Conservation (phyloP, 2,888 invertebrate genomes). For the Cinara cedri region DNA sequence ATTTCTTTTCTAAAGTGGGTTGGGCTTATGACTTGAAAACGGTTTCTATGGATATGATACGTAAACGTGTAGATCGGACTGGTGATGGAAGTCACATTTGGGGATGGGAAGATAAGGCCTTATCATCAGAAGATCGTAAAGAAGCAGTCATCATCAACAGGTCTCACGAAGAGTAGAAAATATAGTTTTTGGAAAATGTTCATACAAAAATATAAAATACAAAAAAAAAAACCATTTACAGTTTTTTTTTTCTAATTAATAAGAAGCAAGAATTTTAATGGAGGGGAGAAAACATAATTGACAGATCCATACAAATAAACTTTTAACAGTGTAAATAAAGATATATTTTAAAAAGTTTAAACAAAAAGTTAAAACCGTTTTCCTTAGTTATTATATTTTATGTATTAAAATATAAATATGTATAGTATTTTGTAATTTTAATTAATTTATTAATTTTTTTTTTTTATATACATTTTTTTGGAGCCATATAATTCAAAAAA, state of each 20-base stretch:
- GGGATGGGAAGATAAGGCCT: slow-evolving; percentile 80
- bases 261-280: slow-evolving; percentile 39
- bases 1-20: slow-evolving; percentile 73
- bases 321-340: slow-evolving; percentile 54
- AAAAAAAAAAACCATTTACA: slow-evolving; percentile 24
- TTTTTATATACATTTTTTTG: slow-evolving; percentile 56
- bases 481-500: slow-evolving; percentile 52
- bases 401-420: slow-evolving; percentile 55
- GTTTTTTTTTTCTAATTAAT: slow-evolving; percentile 34
- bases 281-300: slow-evolving; percentile 33
- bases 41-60: slow-evolving; percentile 69
- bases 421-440: slow-evolving; percentile 57
- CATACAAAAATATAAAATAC: slow-evolving; percentile 2
- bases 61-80: slow-evolving; percentile 73
- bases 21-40: slow-evolving; percentile 86
- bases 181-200: slow-evolving; percentile 40
- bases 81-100: slow-evolving; percentile 77
- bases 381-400: slow-evolving; percentile 57
- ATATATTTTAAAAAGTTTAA: slow-evolving; percentile 50
- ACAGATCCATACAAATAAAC: slow-evolving; percentile 46
- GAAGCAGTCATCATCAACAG: slow-evolving; percentile 60
- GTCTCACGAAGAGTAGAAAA: slow-evolving; percentile 42
- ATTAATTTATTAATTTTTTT: slow-evolving; percentile 55
- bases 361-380: slow-evolving; percentile 47
- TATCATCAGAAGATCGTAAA: slow-evolving; percentile 60